Percentiles rank a stretch among this genome's conserved stretches.
Conservation (phyloP, 2,113 vertebrate species). For the Anhinga rufa region DNA sequence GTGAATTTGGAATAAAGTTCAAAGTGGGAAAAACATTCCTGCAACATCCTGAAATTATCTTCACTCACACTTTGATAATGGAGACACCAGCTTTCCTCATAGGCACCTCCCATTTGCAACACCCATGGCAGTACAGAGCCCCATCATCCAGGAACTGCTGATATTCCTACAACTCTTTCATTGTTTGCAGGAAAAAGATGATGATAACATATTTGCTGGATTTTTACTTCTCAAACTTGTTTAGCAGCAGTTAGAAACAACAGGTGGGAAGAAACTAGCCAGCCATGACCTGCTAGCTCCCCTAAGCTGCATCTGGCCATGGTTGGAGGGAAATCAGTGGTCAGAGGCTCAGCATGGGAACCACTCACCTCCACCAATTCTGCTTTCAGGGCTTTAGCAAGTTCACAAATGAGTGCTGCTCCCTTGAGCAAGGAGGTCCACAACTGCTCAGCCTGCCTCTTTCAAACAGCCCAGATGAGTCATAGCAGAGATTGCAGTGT, state of each 20-base stretch:
- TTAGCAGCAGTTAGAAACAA: background rate
- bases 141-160: background rate
- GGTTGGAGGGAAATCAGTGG: background rate
- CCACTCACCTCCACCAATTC: background rate
- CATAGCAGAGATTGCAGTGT: slow-evolving; percentile 26
- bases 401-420: background rate
- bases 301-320: background rate
- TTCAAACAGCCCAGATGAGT: slow-evolving; percentile 29
- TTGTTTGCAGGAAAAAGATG: background rate
- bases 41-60: background rate
- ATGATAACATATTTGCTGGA: background rate
- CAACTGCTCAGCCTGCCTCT: background rate
- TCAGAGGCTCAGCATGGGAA: background rate
- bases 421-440: slow-evolving; percentile 11
- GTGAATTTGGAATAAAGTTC: background rate
- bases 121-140: background rate
- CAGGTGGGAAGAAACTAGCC: background rate
- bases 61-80: background rate
- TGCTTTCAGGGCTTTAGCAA: slow-evolving; percentile 8
- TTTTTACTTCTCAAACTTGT: background rate
- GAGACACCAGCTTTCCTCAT: background rate
- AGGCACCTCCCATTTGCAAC: background rate
- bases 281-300: background rate
- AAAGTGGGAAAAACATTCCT: background rate
- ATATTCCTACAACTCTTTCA: background rate